phyloP scores from a whole-genome alignment of 2,888 invertebrate species.

The Danaus chrysippus region DNA sequence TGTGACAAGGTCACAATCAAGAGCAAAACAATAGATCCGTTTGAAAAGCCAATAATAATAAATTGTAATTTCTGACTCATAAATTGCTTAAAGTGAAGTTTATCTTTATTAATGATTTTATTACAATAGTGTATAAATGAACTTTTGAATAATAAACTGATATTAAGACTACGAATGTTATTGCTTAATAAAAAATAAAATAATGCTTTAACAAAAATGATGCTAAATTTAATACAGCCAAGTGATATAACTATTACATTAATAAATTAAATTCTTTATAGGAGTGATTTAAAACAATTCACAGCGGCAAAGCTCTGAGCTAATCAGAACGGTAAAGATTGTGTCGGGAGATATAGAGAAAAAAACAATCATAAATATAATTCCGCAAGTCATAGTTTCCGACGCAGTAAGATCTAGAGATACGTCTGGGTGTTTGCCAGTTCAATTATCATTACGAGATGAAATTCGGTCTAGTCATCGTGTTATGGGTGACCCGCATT shows the following conservation, averaged over 20 bases:
- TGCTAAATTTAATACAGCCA: too few relatives aligned
- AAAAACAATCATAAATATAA: conserved; percentile 73
- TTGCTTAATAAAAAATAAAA: too few relatives aligned
- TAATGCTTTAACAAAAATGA: too few relatives aligned
- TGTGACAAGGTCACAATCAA: neutral
- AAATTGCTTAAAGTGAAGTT: too few relatives aligned
- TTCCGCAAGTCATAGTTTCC: conserved; percentile 76
- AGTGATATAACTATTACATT: conserved; percentile 29
- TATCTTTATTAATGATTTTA: too few relatives aligned
- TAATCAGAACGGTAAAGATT: conserved; percentile 78
- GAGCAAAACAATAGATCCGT: too few relatives aligned
- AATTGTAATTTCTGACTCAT: too few relatives aligned
- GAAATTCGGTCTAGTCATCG: conserved; percentile 68
- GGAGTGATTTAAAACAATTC: conserved; percentile 65
- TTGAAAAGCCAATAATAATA: too few relatives aligned
- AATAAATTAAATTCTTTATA: conserved; percentile 56
- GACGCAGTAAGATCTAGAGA: conserved; percentile 67
- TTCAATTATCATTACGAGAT: conserved; percentile 77
- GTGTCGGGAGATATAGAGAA: conserved; percentile 69
- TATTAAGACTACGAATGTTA: too few relatives aligned
- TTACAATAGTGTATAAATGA: too few relatives aligned
- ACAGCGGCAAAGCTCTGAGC: conserved; percentile 72
- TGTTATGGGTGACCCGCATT: conserved; percentile 78
- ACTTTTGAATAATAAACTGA: too few relatives aligned
- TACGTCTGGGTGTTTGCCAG: conserved; percentile 77